phyloP scores from a whole-genome alignment of 2,888 invertebrate species.

The Lordiphosa andalusiaca region DNA sequence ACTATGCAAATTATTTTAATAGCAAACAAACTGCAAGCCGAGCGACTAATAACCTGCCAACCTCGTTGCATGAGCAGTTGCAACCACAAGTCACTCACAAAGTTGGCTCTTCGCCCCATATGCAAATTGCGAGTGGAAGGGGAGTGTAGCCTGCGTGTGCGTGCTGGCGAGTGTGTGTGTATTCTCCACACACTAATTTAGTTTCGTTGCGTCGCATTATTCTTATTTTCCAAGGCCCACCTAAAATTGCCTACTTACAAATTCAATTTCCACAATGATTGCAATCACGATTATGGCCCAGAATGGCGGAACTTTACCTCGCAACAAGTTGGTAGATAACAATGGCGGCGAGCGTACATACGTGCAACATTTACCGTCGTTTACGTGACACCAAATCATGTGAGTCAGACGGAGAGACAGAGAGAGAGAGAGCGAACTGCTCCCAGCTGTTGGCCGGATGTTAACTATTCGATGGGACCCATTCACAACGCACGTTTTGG shows the following conservation, averaged over 20 bases:
- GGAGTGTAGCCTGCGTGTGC: not conserved
- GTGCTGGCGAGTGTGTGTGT: slow-evolving; percentile 2
- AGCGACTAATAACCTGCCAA: slow-evolving; percentile 51
- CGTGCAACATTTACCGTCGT: slow-evolving; percentile 60
- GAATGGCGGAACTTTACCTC: too few species aligned
- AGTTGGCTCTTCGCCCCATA: slow-evolving; percentile 54
- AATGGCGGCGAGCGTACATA: slow-evolving; percentile 26
- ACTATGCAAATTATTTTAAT: slow-evolving; percentile 63
- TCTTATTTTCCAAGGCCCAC: slow-evolving; percentile 47
- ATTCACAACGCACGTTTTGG: slow-evolving; percentile 38
- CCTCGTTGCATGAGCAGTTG: slow-evolving; percentile 12
- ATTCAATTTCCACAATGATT: slow-evolving; percentile 66
- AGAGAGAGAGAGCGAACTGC: not conserved
- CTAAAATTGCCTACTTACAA: slow-evolving; percentile 64
- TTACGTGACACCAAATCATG: slow-evolving; percentile 49
- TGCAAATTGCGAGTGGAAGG: slow-evolving; percentile 42
- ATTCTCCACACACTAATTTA: slow-evolving; percentile 43
- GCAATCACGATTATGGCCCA: slow-evolving; percentile 48
- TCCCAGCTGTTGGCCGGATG: slow-evolving; percentile 10
- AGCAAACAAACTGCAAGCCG: slow-evolving; percentile 48
- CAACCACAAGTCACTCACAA: slow-evolving; percentile 58
- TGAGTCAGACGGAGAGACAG: slow-evolving; percentile 8
- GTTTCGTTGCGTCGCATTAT: slow-evolving; percentile 56
- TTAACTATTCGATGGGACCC: slow-evolving; percentile 11
- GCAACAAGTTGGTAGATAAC: slow-evolving; percentile 18